Base-by-base conservation (phyloP, 2,113 vertebrate species). In the Misgurnus anguillicaudatus region DNA sequence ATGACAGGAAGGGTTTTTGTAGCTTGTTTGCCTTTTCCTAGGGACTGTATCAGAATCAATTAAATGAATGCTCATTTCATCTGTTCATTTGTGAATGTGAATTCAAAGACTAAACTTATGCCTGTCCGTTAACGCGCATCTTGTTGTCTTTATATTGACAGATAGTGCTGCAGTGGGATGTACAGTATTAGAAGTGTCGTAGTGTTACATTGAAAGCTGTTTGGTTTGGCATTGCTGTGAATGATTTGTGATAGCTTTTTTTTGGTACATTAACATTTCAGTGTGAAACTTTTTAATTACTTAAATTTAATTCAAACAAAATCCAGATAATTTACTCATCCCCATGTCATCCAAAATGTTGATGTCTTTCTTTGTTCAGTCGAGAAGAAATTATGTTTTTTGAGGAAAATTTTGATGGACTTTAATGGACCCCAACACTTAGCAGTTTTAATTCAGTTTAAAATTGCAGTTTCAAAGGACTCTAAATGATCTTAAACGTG, bases 1-100 rank as follows among this genome's bases (percentile, higher is more conserved):
- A 36, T 42, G 13, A 19, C 2, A 36, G 45, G 17, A n/a, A 7
- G 61, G 19, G n/a, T 17, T 5, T 2, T 45, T 24, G 19, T 21
- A 17, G 19, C 45, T 21, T 2, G 10, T 47, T 75, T 14, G n/a
- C 17, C 13, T 19, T 19, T 45, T 76, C 65, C 10, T 19, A 53
- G 24, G 61, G 11, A 39, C n/a, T 41, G 53, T 42, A 24, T 60
- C 5, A 60, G 10, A 38, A 19, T 58, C 11, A 9, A 39, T 73
- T 8, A 21, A 14, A 55, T 60, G 4, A 42, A 16, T 48, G 13
- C 45, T 31, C 6, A 48, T 68, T 48, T 48, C 39, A 19, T 68
- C 19, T 66, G 39, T 65, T 42, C 7, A 65, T 58, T 72, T 42
- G 21, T 72, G 0, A 72, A 72, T n/a, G n/a, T n/a, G n/a, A n/a